phyloP scores from a whole-genome alignment of 2,888 invertebrate genomes.

The Aphrophora alni region DNA sequence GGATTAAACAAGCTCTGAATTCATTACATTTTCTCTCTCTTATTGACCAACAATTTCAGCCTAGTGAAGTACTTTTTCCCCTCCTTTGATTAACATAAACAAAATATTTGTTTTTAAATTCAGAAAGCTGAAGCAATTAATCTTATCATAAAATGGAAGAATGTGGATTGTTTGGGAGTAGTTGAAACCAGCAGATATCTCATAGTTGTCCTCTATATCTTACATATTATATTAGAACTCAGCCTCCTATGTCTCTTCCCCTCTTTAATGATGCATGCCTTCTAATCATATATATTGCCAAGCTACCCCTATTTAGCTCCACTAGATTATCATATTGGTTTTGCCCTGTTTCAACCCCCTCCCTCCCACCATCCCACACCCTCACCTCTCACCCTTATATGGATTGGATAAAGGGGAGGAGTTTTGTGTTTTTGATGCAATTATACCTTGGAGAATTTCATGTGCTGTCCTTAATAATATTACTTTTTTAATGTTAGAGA shows the following conservation, averaged over 20 bases:
- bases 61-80: neutral
- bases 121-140: no score
- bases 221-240: neutral
- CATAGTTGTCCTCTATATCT: neutral
- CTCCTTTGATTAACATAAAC: neutral
- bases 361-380: neutral
- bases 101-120: neutral
- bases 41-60: neutral
- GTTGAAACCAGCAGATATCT: neutral
- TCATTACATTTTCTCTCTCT: neutral
- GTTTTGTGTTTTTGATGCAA: neutral
- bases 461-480: neutral
- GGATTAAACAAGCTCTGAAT: no score
- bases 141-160: no score
- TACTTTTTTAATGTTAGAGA: neutral
- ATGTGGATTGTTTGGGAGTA: no score
- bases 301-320: neutral
- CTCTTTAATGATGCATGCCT: neutral
- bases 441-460: neutral
- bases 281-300: neutral
- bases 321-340: neutral
- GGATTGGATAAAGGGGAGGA: neutral
- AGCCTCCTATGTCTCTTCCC: neutral
- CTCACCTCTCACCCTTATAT: neutral
- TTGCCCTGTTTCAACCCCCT: neutral